Evolutionary conservation across 35 echinoderm and acorn worm species (phyloP), one percentile per base, ranked within the genome.

Genomic region (Apostichopus californicus): DNA sequence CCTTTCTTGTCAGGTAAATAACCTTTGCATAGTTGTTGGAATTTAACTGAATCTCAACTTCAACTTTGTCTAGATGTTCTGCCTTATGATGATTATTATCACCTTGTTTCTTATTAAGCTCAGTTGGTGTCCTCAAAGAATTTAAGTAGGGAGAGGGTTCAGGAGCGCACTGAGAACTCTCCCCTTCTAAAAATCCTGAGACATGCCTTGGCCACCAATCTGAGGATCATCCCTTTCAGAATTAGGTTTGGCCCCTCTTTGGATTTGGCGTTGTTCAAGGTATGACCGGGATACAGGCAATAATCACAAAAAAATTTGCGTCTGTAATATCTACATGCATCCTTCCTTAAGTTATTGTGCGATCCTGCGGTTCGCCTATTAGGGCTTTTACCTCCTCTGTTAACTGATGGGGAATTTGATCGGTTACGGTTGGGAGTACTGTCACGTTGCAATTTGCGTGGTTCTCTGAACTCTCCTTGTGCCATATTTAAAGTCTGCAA

Each of bases 401-500:
- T 46, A 46, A 46, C 34, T 46, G 34, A 46, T 46, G 34, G 34
- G 2, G 34, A 46, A 46, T 34, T 34, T 34, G 28, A 34, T 34
- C 28, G 1, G 28, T 34, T 34, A 34, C 28, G 28, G 28, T 34
- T 34, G 28, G 28, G 28, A 34, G 28, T 34, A 34, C 28, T 34
- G 28, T 34, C 28, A 34, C 28, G 28, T 2, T 34, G 28, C 28
- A 34, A 34, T 34, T 34, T 34, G 28, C 28, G 28, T 34, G 28
- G 1, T 34, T 34, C 28, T 34, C 28, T 1, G 28, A 34, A 34
- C 28, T 34, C 28, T 34, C 28, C 28, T 34, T 34, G 28, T 34
- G 28, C 28, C 28, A 46, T 86, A 28, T 8, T 78, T 78, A 85
- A 92, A 92, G 54, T 92, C 91, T 14, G 91, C 85, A 85, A 92